A percentile compares a stretch with the other conserved stretches of the same genome.
Evolutionary conservation across 2,797 vertebrate genomes (phyloP).

Genomic region (Trichosurus vulpecula): DNA sequence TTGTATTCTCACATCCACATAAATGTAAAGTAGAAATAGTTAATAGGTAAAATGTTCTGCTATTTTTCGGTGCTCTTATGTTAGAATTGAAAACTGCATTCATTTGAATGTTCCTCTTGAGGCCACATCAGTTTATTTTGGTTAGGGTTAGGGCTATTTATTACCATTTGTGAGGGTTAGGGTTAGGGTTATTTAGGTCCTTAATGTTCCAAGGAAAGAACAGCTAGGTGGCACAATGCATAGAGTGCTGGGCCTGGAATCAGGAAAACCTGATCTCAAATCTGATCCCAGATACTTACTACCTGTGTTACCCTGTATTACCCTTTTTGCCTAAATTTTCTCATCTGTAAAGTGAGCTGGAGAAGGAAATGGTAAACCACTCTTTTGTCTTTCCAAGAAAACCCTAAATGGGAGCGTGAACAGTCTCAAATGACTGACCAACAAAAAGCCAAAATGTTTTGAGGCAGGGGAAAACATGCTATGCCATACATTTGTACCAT

Average conservation of each 20-base stretch:
- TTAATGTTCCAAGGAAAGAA: neutral
- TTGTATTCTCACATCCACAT: neutral
- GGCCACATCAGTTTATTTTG: neutral
- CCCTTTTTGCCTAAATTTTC: neutral
- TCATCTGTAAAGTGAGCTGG: neutral
- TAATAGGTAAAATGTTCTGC: neutral
- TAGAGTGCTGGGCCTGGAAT: neutral
- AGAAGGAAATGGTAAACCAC: neutral
- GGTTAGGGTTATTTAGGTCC: too few species aligned
- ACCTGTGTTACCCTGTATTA: neutral
- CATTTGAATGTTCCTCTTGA: neutral
- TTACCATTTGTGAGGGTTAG: too few species aligned
- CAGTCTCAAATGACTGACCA: neutral
- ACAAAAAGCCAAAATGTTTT: neutral
- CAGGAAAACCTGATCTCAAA: neutral
- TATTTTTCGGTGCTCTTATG: neutral
- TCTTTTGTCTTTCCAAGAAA: neutral
- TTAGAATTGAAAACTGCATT: neutral
- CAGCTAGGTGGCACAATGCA: too few species aligned
- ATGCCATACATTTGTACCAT: neutral
- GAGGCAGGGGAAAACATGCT: neutral
- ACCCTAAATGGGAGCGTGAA: neutral
- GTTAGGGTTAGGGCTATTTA: too few species aligned
- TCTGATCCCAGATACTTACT: neutral
- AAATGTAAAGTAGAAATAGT: neutral